Evolutionary conservation across 2,888 invertebrate species (phyloP), one percentile per base, ranked within the genome.

Genomic region (Plagiodera versicolora): DNA sequence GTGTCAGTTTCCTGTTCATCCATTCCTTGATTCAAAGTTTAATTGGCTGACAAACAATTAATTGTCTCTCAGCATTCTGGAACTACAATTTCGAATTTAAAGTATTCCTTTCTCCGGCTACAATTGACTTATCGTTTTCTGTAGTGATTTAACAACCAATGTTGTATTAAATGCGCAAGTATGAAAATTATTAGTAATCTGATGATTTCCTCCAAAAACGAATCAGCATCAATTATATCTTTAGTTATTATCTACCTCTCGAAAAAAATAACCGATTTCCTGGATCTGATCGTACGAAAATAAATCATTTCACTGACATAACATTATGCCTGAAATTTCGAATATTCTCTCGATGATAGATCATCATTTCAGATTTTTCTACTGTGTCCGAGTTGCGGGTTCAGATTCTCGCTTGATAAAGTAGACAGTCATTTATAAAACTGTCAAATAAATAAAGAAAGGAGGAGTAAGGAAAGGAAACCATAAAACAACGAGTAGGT

Each of bases 351-450:
- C 62, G 55, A 62, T 55, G 58, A 62, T 55, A 62, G 62, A 62
- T 58, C 62, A 58, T 62, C 56, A 62, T 58, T 62, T 56, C 55
- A 62, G 52, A 62, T 58, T 62, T 58, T 50, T 55, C 39, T 51
- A n/a, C n/a, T 39, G 58, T 51, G 57, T 62, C 62, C 58, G 62
- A 62, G 58, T 62, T 54, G 58, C 39, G 50, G 58, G 62, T 56
- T 62, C 55, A 62, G 62, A 62, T 58, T 62, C 58, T 47, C 14
- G 58, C 55, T 62, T 62, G 62, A 62, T 58, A 55, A 56, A 62
- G 62, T 55, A 58, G 58, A 52, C 56, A 62, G 47, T 58, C 62
- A 62, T 62, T 62, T 53, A 62, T 62, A 58, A 62, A 58, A 52
- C 58, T 62, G 62, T 62, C 62, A 62, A 58, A 62, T 58, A 46